Base-by-base conservation (phyloP, 2,113 vertebrate genomes). In the Sitta europaea region DNA sequence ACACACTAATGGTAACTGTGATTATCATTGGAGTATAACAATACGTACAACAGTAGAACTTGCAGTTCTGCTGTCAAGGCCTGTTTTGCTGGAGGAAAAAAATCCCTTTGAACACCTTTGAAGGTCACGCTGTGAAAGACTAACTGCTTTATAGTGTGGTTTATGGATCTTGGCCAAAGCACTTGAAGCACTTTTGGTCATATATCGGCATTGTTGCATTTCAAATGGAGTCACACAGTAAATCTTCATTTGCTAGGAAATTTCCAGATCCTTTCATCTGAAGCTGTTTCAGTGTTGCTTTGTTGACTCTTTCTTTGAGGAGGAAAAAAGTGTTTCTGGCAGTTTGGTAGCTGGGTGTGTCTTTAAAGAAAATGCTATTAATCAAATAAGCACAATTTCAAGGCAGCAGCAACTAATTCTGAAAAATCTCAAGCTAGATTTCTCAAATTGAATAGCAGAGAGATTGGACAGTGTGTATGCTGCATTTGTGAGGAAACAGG, bases 161-260 rank as follows among this genome's bases (percentile, higher is more conserved):
- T 95, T 68, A 91, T 95, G 95, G 94, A 96, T 71, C 94, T 50
- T 66, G 66, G 94, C 95, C 85, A 97, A 90, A 58, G 42, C 74
- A 85, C 84, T 91, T 47, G 5, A 73, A 82, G 58, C 36, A 9
- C 71, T 85, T 90, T 82, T 1, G 27, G 84, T 96, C 81, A 72
- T 84, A 21, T 4, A 3, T 67, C 0, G 11, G 59, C 63, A 70
- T 62, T 66, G 71, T 43, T 96, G 63, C 43, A 77, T 71, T 95
- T 88, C 17, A 88, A 72, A 72, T 68, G 21, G 65, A 78, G 48
- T 71, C 47, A 38, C 21, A 25, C 12, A 40, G 50, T 79, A 82
- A 59, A 57, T 29, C 71, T 73, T 79, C 42, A 68, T 89, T 89
- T 92, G 50, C 81, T 79, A 79, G 54, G 43, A 88, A 70, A 82